These are phyloP conservation scores for Corapipo altera DNA, from an alignment of 2,113 vertebrate species.

Conservation along the genomic window DNA sequence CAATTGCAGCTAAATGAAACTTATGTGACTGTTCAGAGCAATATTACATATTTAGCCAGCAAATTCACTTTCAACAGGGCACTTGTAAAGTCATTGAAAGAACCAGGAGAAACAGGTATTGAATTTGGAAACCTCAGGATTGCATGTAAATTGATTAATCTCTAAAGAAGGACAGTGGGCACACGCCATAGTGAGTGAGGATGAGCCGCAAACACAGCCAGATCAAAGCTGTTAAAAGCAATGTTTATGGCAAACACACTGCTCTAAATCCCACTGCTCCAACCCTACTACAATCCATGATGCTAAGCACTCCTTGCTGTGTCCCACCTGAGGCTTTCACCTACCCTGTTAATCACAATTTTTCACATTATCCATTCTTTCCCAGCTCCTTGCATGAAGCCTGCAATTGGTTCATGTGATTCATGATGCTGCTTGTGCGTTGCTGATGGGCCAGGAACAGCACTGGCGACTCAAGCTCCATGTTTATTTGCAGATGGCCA, in stretches of 20 bases:
- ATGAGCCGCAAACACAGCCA: background rate
- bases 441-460: background rate
- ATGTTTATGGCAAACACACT: background rate
- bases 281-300: background rate
- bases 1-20: background rate
- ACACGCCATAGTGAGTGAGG: background rate
- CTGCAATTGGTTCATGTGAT: background rate
- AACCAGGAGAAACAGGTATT: background rate
- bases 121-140: background rate
- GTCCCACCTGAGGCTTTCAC: background rate
- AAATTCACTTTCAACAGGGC: background rate
- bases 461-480: background rate
- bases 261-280: background rate
- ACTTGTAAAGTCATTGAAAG: background rate
- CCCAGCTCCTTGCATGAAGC: rapidly evolving
- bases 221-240: background rate
- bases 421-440: background rate
- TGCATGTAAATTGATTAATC: background rate
- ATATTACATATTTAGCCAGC: background rate
- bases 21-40: background rate
- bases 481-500: background rate
- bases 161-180: background rate
- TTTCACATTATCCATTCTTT: background rate
- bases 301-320: background rate
- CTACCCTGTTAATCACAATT: background rate